Conservation (phyloP, 1,140 invertebrate species). For the Portunus trituberculatus region DNA sequence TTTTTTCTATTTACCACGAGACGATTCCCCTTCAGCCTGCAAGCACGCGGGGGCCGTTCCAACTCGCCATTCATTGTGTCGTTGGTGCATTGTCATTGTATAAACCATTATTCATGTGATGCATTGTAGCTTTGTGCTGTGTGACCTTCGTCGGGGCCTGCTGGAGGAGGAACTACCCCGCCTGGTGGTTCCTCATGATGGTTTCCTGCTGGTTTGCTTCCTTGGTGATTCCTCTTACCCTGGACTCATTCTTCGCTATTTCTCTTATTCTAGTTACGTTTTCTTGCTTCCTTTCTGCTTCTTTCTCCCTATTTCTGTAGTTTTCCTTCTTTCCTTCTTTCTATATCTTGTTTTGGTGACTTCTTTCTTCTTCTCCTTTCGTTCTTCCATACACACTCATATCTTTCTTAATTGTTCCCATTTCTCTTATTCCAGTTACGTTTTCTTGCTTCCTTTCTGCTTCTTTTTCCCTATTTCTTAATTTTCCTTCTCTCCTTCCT, state of each 20-base stretch:
- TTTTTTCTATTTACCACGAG: too few relatives aligned
- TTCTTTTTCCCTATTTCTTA: neutral
- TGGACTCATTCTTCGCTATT: neutral
- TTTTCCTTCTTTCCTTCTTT: neutral
- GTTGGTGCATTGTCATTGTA: slow-evolving; percentile 1
- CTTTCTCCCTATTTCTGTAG: too few relatives aligned
- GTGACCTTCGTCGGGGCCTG: neutral
- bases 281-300: neutral
- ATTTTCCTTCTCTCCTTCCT: neutral
- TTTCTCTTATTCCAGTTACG: too few relatives aligned
- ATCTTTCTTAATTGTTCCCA: too few relatives aligned
- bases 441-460: neutral
- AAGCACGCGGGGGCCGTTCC: too few relatives aligned
- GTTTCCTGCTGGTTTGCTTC: neutral
- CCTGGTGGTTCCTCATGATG: neutral
- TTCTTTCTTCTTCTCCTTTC: neutral
- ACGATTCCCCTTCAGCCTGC: too few relatives aligned
- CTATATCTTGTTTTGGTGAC: neutral
- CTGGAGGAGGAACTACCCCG: neutral
- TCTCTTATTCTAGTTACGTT: too few relatives aligned
- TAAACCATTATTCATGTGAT: slow-evolving; percentile 10
- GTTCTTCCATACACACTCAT: neutral
- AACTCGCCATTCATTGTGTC: too few relatives aligned
- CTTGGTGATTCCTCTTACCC: neutral
- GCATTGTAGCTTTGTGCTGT: neutral